Base-by-base conservation (phyloP, 1,140 invertebrate genomes). In the Drosophila prosaltans region DNA sequence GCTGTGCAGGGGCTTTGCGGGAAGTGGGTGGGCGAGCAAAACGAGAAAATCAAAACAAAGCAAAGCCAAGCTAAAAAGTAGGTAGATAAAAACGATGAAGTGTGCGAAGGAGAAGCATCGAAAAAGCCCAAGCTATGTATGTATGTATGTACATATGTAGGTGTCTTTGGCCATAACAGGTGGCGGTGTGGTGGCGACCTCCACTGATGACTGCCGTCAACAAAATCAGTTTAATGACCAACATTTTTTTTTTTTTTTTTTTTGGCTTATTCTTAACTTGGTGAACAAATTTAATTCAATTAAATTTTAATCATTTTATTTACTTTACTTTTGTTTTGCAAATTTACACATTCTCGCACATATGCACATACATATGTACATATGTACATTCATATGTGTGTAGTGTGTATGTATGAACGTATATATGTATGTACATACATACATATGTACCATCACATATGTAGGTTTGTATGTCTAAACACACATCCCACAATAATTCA, bases 271-370 rank as follows among this genome's bases (percentile, higher is more conserved):
- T 48, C 45, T 48, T 24, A 45, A 8, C 43, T 48, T 51, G 8
- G 21, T 51, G 24, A 59, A 62, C 66, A 45, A 64, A 64, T 57
- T 59, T 59, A 77, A 64, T 72, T 76, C 21, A 54, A 63, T 75
- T 77, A 40, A 69, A 64, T 69, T 64, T 54, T 45, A 60, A 51
- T 59, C 43, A 43, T 45, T 61, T 67, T 57, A 74, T 61, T 63
- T 65, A 16, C 40, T 51, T 61, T 21, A 32, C 24, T 63, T 68
- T 28, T 48, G 28, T 64, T 51, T 63, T 64, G 66, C 41, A 74
- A 21, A 3, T n/a, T 24, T 26, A 26, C 45, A 51, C 24, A 51
- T 24, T 7, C 10, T 8, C 0, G 24, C 21, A 24, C 8, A 45
- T 2, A 6, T 45, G 21, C 43, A 48, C 3, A 8, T 48, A 24